A percentile compares a stretch with the other conserved stretches of the same genome.
These are phyloP conservation scores for Leucoraja ocellata DNA, from an alignment of 2,797 vertebrate genomes.

Conservation along the genomic window DNA sequence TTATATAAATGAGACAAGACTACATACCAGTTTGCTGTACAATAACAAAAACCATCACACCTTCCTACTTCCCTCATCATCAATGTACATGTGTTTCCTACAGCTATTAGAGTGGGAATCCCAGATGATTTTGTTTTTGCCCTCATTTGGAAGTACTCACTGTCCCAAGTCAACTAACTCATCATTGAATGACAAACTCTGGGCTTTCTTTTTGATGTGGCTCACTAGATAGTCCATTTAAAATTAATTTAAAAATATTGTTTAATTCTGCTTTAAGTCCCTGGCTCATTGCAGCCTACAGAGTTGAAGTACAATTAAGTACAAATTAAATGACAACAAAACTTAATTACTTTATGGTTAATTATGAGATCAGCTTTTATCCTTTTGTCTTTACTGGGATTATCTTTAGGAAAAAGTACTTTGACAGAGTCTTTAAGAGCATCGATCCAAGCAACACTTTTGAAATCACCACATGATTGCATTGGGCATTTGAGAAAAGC, in stretches of 20 bases:
- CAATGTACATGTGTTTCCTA: neutral
- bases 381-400: neutral
- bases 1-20: no score
- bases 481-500: slow-evolving; percentile 69
- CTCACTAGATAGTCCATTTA: neutral
- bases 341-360: no score
- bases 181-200: neutral
- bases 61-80: neutral
- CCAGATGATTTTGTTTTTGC: neutral
- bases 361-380: neutral
- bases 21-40: neutral
- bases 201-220: neutral
- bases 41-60: neutral
- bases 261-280: neutral
- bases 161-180: neutral
- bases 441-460: slow-evolving; percentile 62
- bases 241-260: no score
- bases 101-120: neutral
- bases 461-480: slow-evolving; percentile 73
- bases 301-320: neutral
- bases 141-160: neutral
- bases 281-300: neutral
- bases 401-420: slow-evolving; percentile 76
- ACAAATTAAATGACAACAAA: neutral
- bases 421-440: slow-evolving; percentile 71